A percentile compares a stretch with the other conserved stretches of the same genome.
Evolutionary conservation across 2,888 invertebrate species (phyloP).

Genomic region (Leptopilina syphax): DNA sequence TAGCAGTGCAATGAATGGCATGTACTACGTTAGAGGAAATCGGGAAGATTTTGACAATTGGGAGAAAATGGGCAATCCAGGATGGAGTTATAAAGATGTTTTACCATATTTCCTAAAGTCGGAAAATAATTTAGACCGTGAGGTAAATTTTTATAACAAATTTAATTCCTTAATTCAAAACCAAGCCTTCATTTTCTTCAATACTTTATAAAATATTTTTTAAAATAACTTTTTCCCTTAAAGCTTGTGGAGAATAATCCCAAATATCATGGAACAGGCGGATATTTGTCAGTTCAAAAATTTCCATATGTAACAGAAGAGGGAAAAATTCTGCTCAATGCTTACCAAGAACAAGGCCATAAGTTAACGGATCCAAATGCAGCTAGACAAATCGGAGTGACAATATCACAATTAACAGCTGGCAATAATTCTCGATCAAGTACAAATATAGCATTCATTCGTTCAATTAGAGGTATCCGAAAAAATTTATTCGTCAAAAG

Average conservation of each 20-base stretch:
- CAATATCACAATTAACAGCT: slow-evolving; percentile 80
- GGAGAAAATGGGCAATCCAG: slow-evolving; percentile 89
- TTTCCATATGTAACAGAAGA: slow-evolving; percentile 82
- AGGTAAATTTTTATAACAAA: no score
- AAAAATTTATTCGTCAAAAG: slow-evolving; percentile 59
- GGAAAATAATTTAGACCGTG: slow-evolving; percentile 84
- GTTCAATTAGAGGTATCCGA: slow-evolving; percentile 78
- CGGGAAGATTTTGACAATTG: slow-evolving; percentile 90
- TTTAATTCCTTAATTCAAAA: no score
- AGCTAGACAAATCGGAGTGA: slow-evolving; percentile 80
- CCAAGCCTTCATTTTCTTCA: no score
- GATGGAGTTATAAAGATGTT: slow-evolving; percentile 91
- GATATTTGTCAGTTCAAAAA: slow-evolving; percentile 82
- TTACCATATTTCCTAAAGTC: slow-evolving; percentile 91
- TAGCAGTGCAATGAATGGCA: slow-evolving; percentile 91
- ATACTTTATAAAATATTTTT: no score
- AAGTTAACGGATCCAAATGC: slow-evolving; percentile 80
- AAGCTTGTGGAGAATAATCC: slow-evolving; percentile 72
- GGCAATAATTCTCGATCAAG: slow-evolving; percentile 85
- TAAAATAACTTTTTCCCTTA: neutral
- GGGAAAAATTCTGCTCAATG: slow-evolving; percentile 79
- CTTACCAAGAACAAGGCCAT: slow-evolving; percentile 81
- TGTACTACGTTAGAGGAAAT: slow-evolving; percentile 95
- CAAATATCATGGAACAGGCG: slow-evolving; percentile 80
- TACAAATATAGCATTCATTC: slow-evolving; percentile 87